Evolutionary conservation across 1,140 invertebrate genomes (phyloP).

Genomic region (Musca domestica): DNA sequence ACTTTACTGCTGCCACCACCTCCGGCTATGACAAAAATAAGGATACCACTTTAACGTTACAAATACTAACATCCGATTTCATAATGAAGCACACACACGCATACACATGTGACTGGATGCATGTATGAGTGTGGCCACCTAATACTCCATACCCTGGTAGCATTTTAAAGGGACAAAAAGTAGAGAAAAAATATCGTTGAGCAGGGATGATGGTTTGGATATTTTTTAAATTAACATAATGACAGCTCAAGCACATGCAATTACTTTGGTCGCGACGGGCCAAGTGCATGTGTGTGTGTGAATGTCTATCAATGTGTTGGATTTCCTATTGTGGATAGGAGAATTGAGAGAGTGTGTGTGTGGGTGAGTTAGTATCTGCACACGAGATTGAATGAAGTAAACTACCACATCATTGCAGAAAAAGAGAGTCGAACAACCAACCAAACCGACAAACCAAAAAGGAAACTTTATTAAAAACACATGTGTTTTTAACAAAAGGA

Average conservation of each 20-base stretch:
- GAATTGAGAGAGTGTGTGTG: not conserved
- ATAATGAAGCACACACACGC: not conserved
- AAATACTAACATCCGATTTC: too few relatives aligned
- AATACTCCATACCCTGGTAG: too few relatives aligned
- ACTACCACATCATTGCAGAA: not conserved
- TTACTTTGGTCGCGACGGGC: too few relatives aligned
- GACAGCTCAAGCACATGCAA: slow-evolving; percentile 4
- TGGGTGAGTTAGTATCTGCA: not conserved
- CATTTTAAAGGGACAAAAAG: too few relatives aligned
- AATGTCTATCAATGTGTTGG: too few relatives aligned
- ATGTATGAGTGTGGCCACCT: too few relatives aligned
- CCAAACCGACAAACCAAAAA: not conserved
- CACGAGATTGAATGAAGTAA: not conserved
- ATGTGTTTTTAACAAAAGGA: not conserved
- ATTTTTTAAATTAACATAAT: slow-evolving; percentile 19
- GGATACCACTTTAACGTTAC: too few relatives aligned
- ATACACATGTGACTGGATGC: not conserved
- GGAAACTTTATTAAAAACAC: slow-evolving; percentile 15
- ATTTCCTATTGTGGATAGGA: not conserved
- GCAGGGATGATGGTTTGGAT: too few relatives aligned
- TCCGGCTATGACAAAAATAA: too few relatives aligned
- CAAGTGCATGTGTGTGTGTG: too few relatives aligned
- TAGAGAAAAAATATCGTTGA: too few relatives aligned
- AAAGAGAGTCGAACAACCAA: not conserved
- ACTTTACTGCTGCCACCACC: too few relatives aligned